phyloP scores from a whole-genome alignment of 2,113 vertebrate species.

The Saccopteryx leptura region DNA sequence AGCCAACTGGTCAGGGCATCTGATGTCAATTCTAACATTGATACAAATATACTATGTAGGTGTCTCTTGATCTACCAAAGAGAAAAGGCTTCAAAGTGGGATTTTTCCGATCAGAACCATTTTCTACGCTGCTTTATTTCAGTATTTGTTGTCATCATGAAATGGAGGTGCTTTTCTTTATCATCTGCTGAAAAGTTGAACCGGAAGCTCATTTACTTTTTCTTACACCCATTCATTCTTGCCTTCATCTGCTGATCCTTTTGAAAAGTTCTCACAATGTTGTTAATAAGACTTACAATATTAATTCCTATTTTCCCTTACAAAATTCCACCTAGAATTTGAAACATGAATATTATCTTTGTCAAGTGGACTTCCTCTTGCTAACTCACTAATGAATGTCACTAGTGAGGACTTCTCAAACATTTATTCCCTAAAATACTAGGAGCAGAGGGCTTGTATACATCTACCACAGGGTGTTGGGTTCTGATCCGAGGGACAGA shows the following conservation, averaged over 20 bases:
- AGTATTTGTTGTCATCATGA: not conserved
- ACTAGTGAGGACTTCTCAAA: not conserved
- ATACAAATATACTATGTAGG: not conserved
- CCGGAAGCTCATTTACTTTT: slow-evolving; percentile 14
- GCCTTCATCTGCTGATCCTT: slow-evolving; percentile 26
- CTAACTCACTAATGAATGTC: not conserved
- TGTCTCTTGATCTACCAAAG: slow-evolving; percentile 23
- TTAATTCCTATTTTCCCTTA: slow-evolving; percentile 7
- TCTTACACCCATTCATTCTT: not conserved
- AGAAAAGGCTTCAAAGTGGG: not conserved
- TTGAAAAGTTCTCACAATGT: slow-evolving; percentile 33
- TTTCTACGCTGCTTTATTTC: not conserved
- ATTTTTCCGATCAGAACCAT: slow-evolving; percentile 23
- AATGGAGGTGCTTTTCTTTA: slow-evolving; percentile 14
- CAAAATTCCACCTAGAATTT: slow-evolving; percentile 53
- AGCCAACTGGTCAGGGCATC: too few species aligned
- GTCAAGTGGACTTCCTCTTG: not conserved
- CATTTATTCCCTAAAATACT: not conserved
- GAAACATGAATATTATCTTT: slow-evolving; percentile 50
- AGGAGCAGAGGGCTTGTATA: not conserved
- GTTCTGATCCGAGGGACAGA: not conserved
- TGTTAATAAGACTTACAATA: not conserved
- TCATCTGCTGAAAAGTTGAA: slow-evolving; percentile 22
- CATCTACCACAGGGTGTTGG: not conserved
- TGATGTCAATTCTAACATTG: not conserved